These are phyloP conservation scores for Myxocyprinus asiaticus DNA, from an alignment of 2,113 vertebrate species.

Conservation along the genomic window DNA sequence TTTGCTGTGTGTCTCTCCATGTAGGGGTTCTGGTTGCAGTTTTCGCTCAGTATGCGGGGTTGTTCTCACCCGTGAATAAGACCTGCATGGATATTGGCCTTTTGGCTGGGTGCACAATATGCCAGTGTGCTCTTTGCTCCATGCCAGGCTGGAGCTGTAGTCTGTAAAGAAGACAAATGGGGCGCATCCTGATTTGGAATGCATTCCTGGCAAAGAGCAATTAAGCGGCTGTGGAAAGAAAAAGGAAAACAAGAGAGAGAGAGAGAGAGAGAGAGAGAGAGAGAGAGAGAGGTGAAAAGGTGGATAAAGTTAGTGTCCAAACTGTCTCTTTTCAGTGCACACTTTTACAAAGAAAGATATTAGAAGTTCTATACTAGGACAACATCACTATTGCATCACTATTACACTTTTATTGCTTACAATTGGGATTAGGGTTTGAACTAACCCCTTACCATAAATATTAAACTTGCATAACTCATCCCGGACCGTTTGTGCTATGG, in stretches of 20 bases:
- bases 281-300: background rate
- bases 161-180: conserved; percentile 63
- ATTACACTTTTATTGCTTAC: too few relatives aligned
- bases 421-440: too few relatives aligned
- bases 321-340: too few relatives aligned
- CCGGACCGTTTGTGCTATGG: too few relatives aligned
- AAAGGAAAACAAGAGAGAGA: background rate
- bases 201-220: conserved; percentile 44
- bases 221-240: conserved; percentile 3
- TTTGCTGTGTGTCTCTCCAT: background rate
- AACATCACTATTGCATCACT: too few relatives aligned
- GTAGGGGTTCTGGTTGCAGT: background rate
- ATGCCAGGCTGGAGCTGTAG: conserved; percentile 53
- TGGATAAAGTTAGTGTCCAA: too few relatives aligned
- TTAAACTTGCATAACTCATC: too few relatives aligned
- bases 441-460: too few relatives aligned
- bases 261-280: background rate
- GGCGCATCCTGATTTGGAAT: conserved; percentile 47
- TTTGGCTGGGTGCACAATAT: conserved; percentile 47
- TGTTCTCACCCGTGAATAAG: background rate
- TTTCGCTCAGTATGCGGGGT: conserved; percentile 10
- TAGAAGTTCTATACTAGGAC: too few relatives aligned
- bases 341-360: too few relatives aligned
- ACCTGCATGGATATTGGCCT: conserved; percentile 16
- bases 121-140: conserved; percentile 44